Evolutionary conservation across 2,797 vertebrate species (phyloP), one percentile per base, ranked within the genome.

Genomic region (Pelobates cultripes): DNA sequence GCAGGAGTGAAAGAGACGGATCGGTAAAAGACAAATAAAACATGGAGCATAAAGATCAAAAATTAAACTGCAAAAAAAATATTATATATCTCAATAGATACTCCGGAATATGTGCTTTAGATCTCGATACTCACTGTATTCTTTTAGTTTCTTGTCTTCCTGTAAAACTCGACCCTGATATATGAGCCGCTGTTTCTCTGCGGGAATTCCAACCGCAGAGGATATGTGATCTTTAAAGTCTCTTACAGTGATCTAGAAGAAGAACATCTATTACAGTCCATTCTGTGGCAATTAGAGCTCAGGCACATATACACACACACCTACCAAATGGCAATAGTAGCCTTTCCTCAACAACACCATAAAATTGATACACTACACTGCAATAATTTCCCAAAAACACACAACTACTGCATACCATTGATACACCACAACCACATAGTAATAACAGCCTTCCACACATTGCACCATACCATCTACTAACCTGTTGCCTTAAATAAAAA

Each of bases 211-310:
- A 81, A 97, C 96, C 0, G 96, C 95, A 7, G 93, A 87, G 0
- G 96, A 95, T 43, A 98, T 97, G 84, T 97, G 95, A 86, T 97
- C 96, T 88, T 98, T 98, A 89, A 98, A 98, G 76, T 97, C 95
- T 85, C 95, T 97, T 68, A 98, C 95, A 0, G 96, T 97, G 90
- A 97, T 89, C 97, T 98, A 14, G 55, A 75, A 51, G 41, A 78
- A 41, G 45, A 77, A 73, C 28, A 28, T 28, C 28, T 28, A 28
- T 28, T 28, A 43, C 73, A 83, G 28, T 28, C 28, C 28, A 28
- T 28, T 28, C 28, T 28, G 28, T 28, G 28, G 28, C 28, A 28
- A 28, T 28, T 28, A 28, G 28, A 8, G 47, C 10, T 5, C 5
- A 51, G 47, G 10, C 10, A 1, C 28, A 28, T 28, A 28, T 28